These are phyloP conservation scores for Pogonocichla stellata DNA, from an alignment of 2,113 vertebrate genomes.

Conservation along the genomic window DNA sequence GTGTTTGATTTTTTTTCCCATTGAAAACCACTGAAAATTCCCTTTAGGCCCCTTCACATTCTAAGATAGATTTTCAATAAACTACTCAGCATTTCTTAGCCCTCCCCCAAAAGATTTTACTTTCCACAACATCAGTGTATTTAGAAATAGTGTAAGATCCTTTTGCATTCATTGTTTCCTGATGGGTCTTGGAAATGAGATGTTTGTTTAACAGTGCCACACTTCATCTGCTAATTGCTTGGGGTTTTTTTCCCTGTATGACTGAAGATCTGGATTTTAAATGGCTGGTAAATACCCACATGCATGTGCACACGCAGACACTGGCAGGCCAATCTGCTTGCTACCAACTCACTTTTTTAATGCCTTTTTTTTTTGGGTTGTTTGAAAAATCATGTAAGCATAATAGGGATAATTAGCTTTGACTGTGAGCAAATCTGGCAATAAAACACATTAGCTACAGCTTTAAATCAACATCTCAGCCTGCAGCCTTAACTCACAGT, in stretches of 20 bases:
- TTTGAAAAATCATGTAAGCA: slow-evolving; percentile 52
- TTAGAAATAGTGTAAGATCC: background rate
- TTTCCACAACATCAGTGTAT: background rate
- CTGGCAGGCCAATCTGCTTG: background rate
- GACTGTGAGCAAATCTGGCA: slow-evolving; percentile 67
- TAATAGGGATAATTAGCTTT: slow-evolving; percentile 70
- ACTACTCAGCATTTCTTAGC: background rate
- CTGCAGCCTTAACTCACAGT: slow-evolving; percentile 53
- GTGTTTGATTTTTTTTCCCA: background rate
- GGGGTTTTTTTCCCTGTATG: background rate
- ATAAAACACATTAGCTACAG: slow-evolving; percentile 67
- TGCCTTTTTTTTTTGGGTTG: background rate
- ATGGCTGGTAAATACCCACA: background rate
- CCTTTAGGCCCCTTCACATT: background rate
- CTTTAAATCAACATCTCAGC: slow-evolving; percentile 66
- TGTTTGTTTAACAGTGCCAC: background rate
- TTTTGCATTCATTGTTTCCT: background rate
- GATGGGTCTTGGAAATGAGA: background rate
- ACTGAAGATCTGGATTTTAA: background rate
- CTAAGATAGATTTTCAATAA: background rate
- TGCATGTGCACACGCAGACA: background rate
- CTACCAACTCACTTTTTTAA: background rate
- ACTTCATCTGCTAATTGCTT: slow-evolving; percentile 2
- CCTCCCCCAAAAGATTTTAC: background rate
- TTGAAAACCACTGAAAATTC: background rate